These are phyloP conservation scores for Copidosoma floridanum DNA, from an alignment of 1,140 invertebrate species.

Conservation along the genomic window DNA sequence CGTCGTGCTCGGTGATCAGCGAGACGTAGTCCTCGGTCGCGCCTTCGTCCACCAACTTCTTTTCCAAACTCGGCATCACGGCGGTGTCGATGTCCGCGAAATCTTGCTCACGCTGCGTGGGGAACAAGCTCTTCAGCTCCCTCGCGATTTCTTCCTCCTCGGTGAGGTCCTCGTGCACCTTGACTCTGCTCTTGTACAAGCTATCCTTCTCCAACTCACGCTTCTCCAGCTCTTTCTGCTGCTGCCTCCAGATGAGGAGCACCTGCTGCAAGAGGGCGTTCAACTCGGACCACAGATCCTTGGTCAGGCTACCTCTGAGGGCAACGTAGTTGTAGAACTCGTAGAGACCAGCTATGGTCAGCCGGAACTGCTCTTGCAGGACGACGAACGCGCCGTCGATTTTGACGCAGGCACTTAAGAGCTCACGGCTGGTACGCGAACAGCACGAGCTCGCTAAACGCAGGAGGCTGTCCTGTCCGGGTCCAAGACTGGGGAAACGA, in stretches of 20 bases:
- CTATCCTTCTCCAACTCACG: slow-evolving; percentile 74
- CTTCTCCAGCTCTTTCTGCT: slow-evolving; percentile 67
- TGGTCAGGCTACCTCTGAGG: slow-evolving; percentile 53
- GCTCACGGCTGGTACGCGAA: slow-evolving; percentile 30
- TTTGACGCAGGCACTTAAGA: slow-evolving; percentile 33
- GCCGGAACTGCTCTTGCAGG: slow-evolving; percentile 50
- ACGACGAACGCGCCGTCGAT: slow-evolving; percentile 21
- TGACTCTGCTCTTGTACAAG: slow-evolving; percentile 73
- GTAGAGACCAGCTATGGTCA: slow-evolving; percentile 66
- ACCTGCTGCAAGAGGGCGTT: slow-evolving; percentile 61
- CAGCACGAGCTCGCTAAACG: slow-evolving; percentile 52
- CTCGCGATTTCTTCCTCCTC: slow-evolving; percentile 73
- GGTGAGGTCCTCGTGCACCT: slow-evolving; percentile 59
- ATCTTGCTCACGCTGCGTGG: slow-evolving; percentile 70
- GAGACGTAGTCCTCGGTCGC: slow-evolving; percentile 23
- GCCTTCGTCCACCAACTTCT: slow-evolving; percentile 21
- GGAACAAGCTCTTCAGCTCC: slow-evolving; percentile 76
- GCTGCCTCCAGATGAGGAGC: slow-evolving; percentile 72
- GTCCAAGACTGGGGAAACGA: slow-evolving; percentile 52
- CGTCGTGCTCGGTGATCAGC: slow-evolving; percentile 60
- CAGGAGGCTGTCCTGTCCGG: slow-evolving; percentile 46
- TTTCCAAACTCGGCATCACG: slow-evolving; percentile 39
- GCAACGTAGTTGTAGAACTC: slow-evolving; percentile 64
- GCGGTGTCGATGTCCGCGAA: slow-evolving; percentile 62
- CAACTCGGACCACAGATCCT: slow-evolving; percentile 55